Evolutionary conservation across 2,797 vertebrate genomes (phyloP).

Genomic region (Morus bassanus): DNA sequence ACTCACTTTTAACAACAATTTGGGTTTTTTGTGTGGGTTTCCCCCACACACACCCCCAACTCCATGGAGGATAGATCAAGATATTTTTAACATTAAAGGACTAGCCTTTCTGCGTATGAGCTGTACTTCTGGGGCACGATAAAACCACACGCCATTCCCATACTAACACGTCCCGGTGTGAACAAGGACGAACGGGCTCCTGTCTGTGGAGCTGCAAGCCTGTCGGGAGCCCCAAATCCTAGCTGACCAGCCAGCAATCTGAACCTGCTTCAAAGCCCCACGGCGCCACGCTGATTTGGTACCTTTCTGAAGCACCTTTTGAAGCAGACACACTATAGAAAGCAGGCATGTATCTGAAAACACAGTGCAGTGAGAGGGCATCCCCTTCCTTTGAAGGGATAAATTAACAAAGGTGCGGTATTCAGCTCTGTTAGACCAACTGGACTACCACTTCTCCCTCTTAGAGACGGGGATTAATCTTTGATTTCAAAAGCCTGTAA

Average conservation of each 20-base stretch:
- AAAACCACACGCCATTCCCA: accelerated
- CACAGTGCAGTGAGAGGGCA: not conserved
- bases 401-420: not conserved
- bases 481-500: not conserved
- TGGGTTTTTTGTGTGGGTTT: not conserved
- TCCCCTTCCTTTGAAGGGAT: not conserved
- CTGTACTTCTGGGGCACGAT: accelerated
- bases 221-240: not conserved
- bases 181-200: not conserved
- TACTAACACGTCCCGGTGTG: not conserved
- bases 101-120: not conserved
- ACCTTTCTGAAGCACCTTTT: not conserved
- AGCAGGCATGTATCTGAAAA: not conserved
- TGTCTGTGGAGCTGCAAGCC: accelerated
- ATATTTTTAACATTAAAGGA: not conserved
- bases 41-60: not conserved
- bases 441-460: not conserved
- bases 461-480: not conserved
- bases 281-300: not conserved
- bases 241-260: not conserved
- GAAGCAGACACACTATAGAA: not conserved
- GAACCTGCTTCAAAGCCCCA: not conserved
- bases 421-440: not conserved
- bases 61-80: not conserved
- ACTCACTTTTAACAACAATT: not conserved